Evolutionary conservation across 2,888 invertebrate species (phyloP).

Genomic region (Eupithecia dodoneata): DNA sequence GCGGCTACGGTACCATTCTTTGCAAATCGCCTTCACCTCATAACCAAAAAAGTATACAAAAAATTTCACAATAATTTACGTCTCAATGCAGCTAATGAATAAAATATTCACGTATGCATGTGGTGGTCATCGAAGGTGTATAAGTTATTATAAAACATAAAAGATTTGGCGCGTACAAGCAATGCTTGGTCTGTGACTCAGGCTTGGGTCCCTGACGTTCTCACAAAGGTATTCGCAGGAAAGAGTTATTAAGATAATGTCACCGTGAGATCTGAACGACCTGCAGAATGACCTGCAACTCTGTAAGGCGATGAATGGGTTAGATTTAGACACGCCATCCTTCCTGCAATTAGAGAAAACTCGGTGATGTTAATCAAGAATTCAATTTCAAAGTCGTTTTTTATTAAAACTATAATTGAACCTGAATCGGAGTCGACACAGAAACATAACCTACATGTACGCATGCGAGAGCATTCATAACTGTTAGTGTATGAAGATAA

Average conservation of each 20-base stretch:
- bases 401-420: slow-evolving; percentile 65
- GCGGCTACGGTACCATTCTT: slow-evolving; percentile 54
- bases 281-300: slow-evolving; percentile 44
- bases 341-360: slow-evolving; percentile 59
- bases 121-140: slow-evolving; percentile 41
- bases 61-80: slow-evolving; percentile 52
- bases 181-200: slow-evolving; percentile 69
- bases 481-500: slow-evolving; percentile 78
- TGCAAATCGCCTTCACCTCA: slow-evolving; percentile 59
- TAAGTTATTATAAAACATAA: slow-evolving; percentile 57
- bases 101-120: slow-evolving; percentile 51
- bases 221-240: slow-evolving; percentile 76
- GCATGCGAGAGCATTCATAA: slow-evolving; percentile 80
- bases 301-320: slow-evolving; percentile 51
- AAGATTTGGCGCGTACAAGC: slow-evolving; percentile 57
- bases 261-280: slow-evolving; percentile 66
- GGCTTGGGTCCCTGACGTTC: slow-evolving; percentile 64
- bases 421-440: slow-evolving; percentile 74
- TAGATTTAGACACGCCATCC: slow-evolving; percentile 60
- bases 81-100: slow-evolving; percentile 56
- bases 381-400: slow-evolving; percentile 65
- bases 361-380: slow-evolving; percentile 53
- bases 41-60: slow-evolving; percentile 48
- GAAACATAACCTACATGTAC: slow-evolving; percentile 78
- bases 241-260: slow-evolving; percentile 75